Base-by-base conservation (phyloP, 2,888 invertebrate species). In the Leucophora obtusa region DNA sequence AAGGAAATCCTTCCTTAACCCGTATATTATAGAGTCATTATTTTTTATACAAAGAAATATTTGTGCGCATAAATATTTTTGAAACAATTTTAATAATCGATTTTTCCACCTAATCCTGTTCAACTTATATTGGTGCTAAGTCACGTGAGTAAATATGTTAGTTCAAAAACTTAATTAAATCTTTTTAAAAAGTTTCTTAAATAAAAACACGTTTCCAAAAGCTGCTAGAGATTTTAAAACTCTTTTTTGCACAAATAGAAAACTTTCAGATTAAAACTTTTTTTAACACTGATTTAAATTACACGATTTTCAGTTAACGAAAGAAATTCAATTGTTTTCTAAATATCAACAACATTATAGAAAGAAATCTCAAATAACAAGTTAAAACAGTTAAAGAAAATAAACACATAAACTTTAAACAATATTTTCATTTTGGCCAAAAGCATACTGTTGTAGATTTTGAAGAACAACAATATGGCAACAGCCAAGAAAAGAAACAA, bases 211-310 rank as follows among this genome's bases (percentile, higher is more conserved):
- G 38, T 11, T 38, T 38, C 11, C 24, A 33, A 28, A 15, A 4
- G n/a, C 2, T 38, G 38, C 38, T 14, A 73, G 35, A 59, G 38
- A 50, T 58, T 63, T 24, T 53, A 43, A 17, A 77, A 71, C 53
- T 71, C 54, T 47, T 60, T 77, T 17, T 15, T 0, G 10, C 9
- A 28, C 28, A 4, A 3, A 18, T n/a, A 10, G 17, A 9, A 17
- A 33, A 7, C 18, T 10, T 35, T 33, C 9, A 35, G 53, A 71
- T 66, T 71, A 71, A 71, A 60, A 71, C 65, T 66, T 77, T 35
- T 59, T 51, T 71, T 33, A 58, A 33, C 43, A 65, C 65, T 71
- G 76, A 77, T 77, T 77, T 65, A 28, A 65, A 59, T 70, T 59
- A 58, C 50, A 56, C 18, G 63, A 58, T 71, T 54, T 14, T 28